Evolutionary conservation across 2,113 vertebrate species (phyloP), one percentile per base, ranked within the genome.

Genomic region (Corythornis cristatus): DNA sequence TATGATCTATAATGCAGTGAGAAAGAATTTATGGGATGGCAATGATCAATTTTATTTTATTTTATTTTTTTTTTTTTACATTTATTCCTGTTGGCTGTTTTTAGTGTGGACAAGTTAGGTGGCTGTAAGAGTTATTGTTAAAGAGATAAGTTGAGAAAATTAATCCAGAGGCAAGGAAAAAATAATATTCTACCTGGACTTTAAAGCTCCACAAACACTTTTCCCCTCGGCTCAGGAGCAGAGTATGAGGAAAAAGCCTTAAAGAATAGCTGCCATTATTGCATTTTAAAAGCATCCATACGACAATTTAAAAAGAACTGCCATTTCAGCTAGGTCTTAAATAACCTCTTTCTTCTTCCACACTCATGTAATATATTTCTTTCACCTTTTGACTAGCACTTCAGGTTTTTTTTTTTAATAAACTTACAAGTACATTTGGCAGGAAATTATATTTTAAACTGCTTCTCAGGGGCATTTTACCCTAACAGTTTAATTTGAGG

Each of bases 271-370:
- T 86, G 79, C 93, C n/a, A 54, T 80, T 37, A 91, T 28, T 89
- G 75, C 85, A 89, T 92, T 97, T 90, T 92, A 93, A 97, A 97
- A 94, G 92, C 76, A 82, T 94, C 88, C 64, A 71, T 51, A 91
- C 86, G 93, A 88, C 93, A 96, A 97, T 98, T 97, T 94, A 68
- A 96, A 96, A 96, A 95, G 96, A 97, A 97, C 85, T 96, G 95
- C 95, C 74, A 91, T 95, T 97, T 97, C 96, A 97, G 95, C 95
- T 90, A 56, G 96, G 97, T 97, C 95, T 97, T 97, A 96, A 97
- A 97, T 95, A 97, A 96, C 93, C 84, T 97, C 77, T 91, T 97
- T 96, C 77, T 93, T 97, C 95, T 95, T 95, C 91, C 87, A 95
- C 97, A 96, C 95, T 97, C 93, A 95, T 86, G 85, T 93, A 97